Evolutionary conservation across 2,797 vertebrate genomes (phyloP).

Genomic region (Pseudochirops cupreus): DNA sequence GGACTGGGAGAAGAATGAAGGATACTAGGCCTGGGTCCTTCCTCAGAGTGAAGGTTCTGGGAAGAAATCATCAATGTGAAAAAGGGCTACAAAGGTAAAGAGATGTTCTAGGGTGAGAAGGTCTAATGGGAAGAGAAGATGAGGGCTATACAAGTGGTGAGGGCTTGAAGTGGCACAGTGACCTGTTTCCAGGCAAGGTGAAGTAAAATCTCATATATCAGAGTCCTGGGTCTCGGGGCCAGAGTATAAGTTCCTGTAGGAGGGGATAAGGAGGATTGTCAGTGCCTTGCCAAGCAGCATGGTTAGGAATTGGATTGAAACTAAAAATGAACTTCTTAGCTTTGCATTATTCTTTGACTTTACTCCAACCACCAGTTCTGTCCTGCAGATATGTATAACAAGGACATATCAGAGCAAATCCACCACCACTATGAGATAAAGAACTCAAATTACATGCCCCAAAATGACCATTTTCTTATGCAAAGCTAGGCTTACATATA

Average conservation of each 20-base stretch:
- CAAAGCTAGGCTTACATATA: too few relatives aligned
- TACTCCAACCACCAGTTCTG: too few relatives aligned
- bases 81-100: not conserved
- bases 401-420: too few relatives aligned
- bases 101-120: too few relatives aligned
- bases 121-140: too few relatives aligned
- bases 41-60: not conserved
- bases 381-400: too few relatives aligned
- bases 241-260: not conserved
- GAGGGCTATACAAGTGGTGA: too few relatives aligned
- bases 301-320: not conserved
- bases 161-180: too few relatives aligned
- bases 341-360: too few relatives aligned
- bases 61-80: not conserved
- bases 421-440: too few relatives aligned
- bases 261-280: not conserved
- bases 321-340: not conserved
- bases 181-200: not conserved
- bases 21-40: not conserved
- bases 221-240: not conserved
- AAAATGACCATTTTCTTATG: too few relatives aligned
- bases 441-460: too few relatives aligned
- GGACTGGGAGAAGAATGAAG: not conserved
- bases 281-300: not conserved
- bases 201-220: not conserved